These are phyloP conservation scores for Ageneiosus marmoratus DNA, from an alignment of 2,113 vertebrate genomes.

Conservation along the genomic window DNA sequence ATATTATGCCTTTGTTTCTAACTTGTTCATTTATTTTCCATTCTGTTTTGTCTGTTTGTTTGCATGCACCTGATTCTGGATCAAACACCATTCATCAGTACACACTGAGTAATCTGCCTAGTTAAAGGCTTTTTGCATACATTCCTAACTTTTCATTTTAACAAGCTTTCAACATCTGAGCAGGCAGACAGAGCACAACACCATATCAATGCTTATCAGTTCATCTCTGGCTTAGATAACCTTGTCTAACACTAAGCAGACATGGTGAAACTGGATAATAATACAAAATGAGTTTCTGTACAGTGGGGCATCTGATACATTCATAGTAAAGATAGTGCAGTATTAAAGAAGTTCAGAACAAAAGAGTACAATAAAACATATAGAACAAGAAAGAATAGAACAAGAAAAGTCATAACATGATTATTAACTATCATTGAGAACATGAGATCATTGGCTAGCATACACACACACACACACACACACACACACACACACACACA, in stretches of 20 bases:
- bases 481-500: too few species aligned
- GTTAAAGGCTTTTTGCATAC: neutral
- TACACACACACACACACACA: too few species aligned
- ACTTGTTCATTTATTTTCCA: neutral
- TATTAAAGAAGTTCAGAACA: neutral
- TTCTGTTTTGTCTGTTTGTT: neutral
- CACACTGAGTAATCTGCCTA: neutral
- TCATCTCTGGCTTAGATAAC: neutral
- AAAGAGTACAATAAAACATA: neutral
- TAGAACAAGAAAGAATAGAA: neutral
- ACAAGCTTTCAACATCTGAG: neutral
- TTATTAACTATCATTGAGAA: neutral
- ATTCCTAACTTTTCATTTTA: neutral
- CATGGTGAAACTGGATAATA: neutral
- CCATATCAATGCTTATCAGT: neutral
- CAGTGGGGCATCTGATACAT: neutral
- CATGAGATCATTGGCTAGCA: neutral
- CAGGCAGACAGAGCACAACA: neutral
- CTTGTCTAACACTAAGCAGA: neutral
- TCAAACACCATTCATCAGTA: neutral
- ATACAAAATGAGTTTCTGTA: too few species aligned
- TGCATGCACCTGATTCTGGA: neutral
- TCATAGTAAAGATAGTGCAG: neutral
- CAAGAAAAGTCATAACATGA: neutral
- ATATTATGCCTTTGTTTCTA: neutral